Conservation (phyloP, 2,888 invertebrate species). For the Unio pictorum region DNA sequence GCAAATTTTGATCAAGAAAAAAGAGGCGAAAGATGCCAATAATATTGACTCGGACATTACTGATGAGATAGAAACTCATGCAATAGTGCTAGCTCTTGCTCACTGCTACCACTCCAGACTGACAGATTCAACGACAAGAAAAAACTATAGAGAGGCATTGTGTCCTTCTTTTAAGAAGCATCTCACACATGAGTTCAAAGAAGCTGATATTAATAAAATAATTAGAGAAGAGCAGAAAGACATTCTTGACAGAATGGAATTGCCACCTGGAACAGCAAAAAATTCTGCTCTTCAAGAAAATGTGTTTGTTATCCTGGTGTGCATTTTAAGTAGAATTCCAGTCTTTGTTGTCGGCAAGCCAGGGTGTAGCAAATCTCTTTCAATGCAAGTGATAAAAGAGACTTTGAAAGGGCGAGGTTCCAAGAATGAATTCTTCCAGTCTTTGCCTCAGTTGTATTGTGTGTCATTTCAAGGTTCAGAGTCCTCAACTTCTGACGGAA, state of each 20-base stretch:
- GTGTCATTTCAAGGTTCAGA: slow-evolving; percentile 55
- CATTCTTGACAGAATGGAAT: slow-evolving; percentile 41
- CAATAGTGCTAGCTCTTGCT: slow-evolving; percentile 32
- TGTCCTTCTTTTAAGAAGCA: too few relatives aligned
- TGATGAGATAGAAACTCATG: not conserved
- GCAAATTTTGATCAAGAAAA: slow-evolving; percentile 5
- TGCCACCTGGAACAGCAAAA: slow-evolving; percentile 48
- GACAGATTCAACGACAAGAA: slow-evolving; percentile 12
- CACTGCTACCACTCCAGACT: slow-evolving; percentile 41
- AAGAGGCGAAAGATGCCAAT: too few relatives aligned
- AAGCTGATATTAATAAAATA: too few relatives aligned
- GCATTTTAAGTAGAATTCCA: slow-evolving; percentile 48
- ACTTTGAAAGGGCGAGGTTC: slow-evolving; percentile 51
- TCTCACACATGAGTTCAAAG: too few relatives aligned
- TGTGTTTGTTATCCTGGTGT: slow-evolving; percentile 51
- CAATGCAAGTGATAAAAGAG: slow-evolving; percentile 47
- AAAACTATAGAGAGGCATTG: slow-evolving; percentile 19
- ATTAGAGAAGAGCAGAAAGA: slow-evolving; percentile 41
- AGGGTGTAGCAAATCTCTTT: slow-evolving; percentile 54
- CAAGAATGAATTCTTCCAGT: slow-evolving; percentile 38
- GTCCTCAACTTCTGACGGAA: slow-evolving; percentile 56
- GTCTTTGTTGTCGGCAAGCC: slow-evolving; percentile 56
- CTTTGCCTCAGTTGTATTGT: slow-evolving; percentile 44
- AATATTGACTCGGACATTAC: too few relatives aligned
- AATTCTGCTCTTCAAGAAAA: slow-evolving; percentile 52